Conservation (phyloP, 1,140 invertebrate genomes). For the Phocides pigmalion region DNA sequence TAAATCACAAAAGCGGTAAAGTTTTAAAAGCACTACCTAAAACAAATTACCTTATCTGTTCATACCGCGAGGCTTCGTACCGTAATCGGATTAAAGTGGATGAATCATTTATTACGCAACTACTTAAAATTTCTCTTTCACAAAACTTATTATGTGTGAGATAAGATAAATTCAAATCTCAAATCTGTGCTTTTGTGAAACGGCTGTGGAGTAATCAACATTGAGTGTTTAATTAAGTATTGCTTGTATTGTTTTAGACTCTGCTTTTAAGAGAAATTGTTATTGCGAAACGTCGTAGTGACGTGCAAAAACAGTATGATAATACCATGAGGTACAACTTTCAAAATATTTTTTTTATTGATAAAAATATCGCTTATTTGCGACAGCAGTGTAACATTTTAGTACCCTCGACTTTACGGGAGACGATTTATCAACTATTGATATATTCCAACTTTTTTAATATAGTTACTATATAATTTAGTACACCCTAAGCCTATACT, state of each 20-base stretch:
- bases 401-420: no score
- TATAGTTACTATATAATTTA: no score
- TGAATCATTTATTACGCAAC: conserved; percentile 31
- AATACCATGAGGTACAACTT: no score
- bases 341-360: no score
- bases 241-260: not conserved
- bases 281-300: not conserved
- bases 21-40: conserved; percentile 11
- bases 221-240: not conserved
- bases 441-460: no score
- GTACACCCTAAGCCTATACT: no score
- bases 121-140: conserved; percentile 33
- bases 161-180: conserved; percentile 25
- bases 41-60: conserved; percentile 29
- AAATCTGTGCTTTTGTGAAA: conserved; percentile 20
- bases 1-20: conserved; percentile 8
- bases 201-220: conserved; percentile 6
- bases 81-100: conserved; percentile 27
- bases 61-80: conserved; percentile 2
- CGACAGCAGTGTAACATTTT: no score
- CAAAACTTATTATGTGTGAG: conserved; percentile 27
- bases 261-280: not conserved
- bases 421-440: no score
- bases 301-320: no score
- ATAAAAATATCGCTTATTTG: no score